Evolutionary conservation across 2,888 invertebrate genomes (phyloP).

Genomic region (Drosophila mettleri): DNA sequence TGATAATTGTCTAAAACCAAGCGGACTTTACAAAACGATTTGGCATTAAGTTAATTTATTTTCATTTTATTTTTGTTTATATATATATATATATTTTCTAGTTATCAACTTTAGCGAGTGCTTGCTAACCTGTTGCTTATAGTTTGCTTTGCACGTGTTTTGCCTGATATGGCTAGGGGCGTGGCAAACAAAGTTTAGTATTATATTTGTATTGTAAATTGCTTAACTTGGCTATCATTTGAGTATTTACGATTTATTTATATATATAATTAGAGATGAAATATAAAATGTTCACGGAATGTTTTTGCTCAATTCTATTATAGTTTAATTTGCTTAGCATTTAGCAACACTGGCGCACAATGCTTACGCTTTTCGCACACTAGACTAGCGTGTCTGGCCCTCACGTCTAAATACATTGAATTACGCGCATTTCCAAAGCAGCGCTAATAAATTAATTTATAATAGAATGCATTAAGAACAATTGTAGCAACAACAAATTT

Average conservation of each 20-base stretch:
- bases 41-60: background rate
- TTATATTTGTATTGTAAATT: background rate
- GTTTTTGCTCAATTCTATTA: background rate
- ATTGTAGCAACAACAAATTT: constrained; percentile 25
- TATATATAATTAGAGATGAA: background rate
- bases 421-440: constrained; percentile 20
- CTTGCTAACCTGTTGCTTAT: constrained; percentile 6
- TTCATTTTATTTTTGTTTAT: background rate
- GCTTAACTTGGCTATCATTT: background rate
- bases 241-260: background rate
- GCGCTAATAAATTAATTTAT: constrained; percentile 37
- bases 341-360: constrained; percentile 21
- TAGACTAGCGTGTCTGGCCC: constrained; percentile 16
- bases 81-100: background rate
- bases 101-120: background rate
- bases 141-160: background rate
- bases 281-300: background rate
- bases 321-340: constrained; percentile 31
- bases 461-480: constrained; percentile 45
- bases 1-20: background rate
- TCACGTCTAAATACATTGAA: background rate
- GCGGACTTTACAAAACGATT: constrained; percentile 1
- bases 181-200: constrained; percentile 4
- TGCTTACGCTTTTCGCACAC: constrained; percentile 5
- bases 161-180: background rate